Evolutionary conservation across 2,888 invertebrate genomes (phyloP).

Genomic region (Euplagia quadripunctaria): DNA sequence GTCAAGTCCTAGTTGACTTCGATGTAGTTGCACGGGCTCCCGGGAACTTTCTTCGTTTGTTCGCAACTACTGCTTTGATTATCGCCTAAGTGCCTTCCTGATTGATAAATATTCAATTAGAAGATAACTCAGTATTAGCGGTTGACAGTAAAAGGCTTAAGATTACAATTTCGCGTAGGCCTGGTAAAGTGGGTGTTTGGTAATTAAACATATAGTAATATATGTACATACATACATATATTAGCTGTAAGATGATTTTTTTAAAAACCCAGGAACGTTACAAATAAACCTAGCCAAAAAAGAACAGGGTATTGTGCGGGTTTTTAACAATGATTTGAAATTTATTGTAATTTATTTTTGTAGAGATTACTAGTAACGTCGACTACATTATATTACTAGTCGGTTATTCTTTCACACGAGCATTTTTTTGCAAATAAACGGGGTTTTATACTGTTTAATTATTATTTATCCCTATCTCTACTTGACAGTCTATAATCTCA

Average conservation of each 20-base stretch:
- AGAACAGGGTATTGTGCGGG: too few relatives aligned
- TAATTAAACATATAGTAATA: not conserved
- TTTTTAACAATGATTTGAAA: too few relatives aligned
- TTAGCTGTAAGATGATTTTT: too few relatives aligned
- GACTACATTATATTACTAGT: not conserved
- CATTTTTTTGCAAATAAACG: not conserved
- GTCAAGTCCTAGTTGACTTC: constrained; percentile 78
- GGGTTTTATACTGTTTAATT: not conserved
- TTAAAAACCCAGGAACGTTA: too few relatives aligned
- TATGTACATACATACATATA: not conserved
- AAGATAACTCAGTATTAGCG: constrained; percentile 32
- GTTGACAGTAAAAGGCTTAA: constrained; percentile 21
- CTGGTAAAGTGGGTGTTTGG: constrained; percentile 7
- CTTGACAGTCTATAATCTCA: not conserved
- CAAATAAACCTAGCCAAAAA: too few relatives aligned
- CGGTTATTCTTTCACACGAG: not conserved
- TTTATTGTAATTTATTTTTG: not conserved
- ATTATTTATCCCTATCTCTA: not conserved
- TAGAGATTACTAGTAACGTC: not conserved
- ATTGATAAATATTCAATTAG: constrained; percentile 68
- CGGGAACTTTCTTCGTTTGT: constrained; percentile 78
- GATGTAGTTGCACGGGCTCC: constrained; percentile 67
- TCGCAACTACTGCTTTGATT: constrained; percentile 73
- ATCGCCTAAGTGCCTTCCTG: constrained; percentile 68
- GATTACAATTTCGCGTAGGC: constrained; percentile 9